These are phyloP conservation scores for Drosophila pallidifrons DNA, from an alignment of 1,140 invertebrate genomes.

Conservation along the genomic window DNA sequence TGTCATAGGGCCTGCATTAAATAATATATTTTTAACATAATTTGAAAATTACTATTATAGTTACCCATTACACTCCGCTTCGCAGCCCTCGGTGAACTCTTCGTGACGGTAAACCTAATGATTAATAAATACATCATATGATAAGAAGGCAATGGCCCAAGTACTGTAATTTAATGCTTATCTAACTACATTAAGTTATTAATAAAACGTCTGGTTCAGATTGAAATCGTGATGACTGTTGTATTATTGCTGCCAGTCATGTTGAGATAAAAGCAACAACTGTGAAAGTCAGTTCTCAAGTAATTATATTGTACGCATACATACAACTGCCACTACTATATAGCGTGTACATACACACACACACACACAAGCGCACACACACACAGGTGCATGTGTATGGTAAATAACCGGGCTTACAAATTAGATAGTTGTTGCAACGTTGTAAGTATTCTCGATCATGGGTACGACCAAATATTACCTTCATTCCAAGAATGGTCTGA, in stretches of 20 bases:
- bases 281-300: not conserved
- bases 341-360: not conserved
- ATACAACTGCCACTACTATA: no score
- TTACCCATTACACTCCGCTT: conserved; percentile 98
- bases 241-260: conserved; percentile 10
- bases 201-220: conserved; percentile 13
- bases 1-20: conserved; percentile 93
- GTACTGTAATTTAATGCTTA: conserved; percentile 9
- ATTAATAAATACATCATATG: not conserved
- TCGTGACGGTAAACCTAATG: conserved; percentile 96
- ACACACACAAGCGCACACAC: not conserved
- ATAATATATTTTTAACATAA: not conserved
- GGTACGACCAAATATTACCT: conserved; percentile 87
- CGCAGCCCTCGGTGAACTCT: conserved; percentile 98
- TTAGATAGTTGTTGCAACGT: conserved; percentile 1
- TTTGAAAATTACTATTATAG: conserved; percentile 40
- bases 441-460: not conserved
- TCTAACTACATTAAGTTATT: conserved; percentile 18
- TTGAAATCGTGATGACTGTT: not conserved
- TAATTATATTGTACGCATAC: conserved; percentile 19
- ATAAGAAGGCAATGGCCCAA: not conserved
- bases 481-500: conserved; percentile 96
- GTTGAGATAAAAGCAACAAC: conserved; percentile 20
- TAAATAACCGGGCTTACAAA: conserved; percentile 18
- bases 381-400: not conserved